Base-by-base conservation (phyloP, 2,888 invertebrate species). In the Epistrophe grossulariae region DNA sequence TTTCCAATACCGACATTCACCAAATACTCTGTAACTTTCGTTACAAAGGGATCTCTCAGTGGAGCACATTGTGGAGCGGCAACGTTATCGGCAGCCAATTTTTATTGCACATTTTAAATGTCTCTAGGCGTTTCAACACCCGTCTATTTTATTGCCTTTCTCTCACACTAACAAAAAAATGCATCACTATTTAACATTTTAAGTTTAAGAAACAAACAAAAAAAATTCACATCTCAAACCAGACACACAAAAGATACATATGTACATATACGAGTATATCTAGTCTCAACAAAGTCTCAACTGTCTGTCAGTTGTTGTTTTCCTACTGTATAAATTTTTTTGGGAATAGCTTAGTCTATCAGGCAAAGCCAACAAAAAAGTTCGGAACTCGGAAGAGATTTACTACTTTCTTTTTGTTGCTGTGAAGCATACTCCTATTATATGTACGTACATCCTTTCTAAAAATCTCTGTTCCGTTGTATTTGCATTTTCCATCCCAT, bases 171-270 rank as follows among this genome's bases (percentile, higher is more conserved):
- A 24, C 24, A 8, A 52, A 40, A 15, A 71, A 84, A 17, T 83
- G 87, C 87, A 83, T 72, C 79, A 83, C 79, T 83, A 71, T 87
- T 87, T 87, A 79, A 62, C 77, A 82, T 85, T 50, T 68, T 24
- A 24, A 48, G 43, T 43, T 31, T 17, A 45, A 52, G 59, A 59
- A 8, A 24, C 19, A 45, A 66, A 35, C 48, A 19, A 17, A 17
- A 59, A 60, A 60, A 38, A 70, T 48, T 17, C 45, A 71, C 73
- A 57, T 55, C 50, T 55, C 70, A 50, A 52, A 45, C 38, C 38
- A 72, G 68, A 70, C 60, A 81, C 66, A 52, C 72, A 59, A 48
- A 28, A 64, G 13, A 74, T 31, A 68, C 38, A 40, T 52, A 24
- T 3, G 3, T 24, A 24, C 24, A 24, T 24, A 24, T 24, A 24